Evolutionary conservation across 2,113 vertebrate species (phyloP).

Genomic region (Gnathonemus echidnorhynchus): DNA sequence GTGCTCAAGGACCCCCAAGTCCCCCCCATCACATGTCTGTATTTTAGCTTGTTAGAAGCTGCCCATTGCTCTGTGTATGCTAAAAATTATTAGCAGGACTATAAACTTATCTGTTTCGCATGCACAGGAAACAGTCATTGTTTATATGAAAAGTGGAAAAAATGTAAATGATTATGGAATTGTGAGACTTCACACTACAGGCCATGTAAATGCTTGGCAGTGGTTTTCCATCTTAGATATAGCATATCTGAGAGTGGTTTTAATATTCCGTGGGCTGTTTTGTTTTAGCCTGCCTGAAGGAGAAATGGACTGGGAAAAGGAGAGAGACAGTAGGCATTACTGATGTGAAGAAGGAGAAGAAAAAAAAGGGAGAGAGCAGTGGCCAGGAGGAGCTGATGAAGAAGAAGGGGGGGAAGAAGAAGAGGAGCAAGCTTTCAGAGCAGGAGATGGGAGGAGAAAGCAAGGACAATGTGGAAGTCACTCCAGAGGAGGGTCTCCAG

Average conservation of each 20-base stretch:
- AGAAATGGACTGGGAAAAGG: slow-evolving; percentile 70
- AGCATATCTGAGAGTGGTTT: not conserved
- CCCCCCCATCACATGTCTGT: not conserved
- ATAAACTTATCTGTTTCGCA: not conserved
- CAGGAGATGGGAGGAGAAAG: slow-evolving; percentile 35
- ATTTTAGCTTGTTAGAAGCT: not conserved
- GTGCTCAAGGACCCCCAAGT: not conserved
- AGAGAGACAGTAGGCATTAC: slow-evolving; percentile 66
- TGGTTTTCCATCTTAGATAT: not conserved
- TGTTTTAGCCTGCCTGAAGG: slow-evolving; percentile 23
- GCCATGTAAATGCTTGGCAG: not conserved
- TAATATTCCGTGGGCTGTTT: not conserved
- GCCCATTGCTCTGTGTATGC: not conserved
- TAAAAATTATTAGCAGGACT: not conserved
- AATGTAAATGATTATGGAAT: not conserved
- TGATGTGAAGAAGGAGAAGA: slow-evolving; percentile 62
- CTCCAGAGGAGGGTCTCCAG: slow-evolving; percentile 52
- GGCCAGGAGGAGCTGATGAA: slow-evolving; percentile 43
- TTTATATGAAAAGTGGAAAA: not conserved
- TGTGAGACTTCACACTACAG: not conserved
- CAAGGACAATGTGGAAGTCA: not conserved
- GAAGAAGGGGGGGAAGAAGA: slow-evolving; percentile 45
- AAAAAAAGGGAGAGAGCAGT: slow-evolving; percentile 37
- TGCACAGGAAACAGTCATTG: not conserved
- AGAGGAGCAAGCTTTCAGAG: slow-evolving; percentile 29